Percentiles rank a stretch among this genome's conserved stretches.
phyloP scores from a whole-genome alignment of 2,888 invertebrate species.

The Agrotis ipsilon region DNA sequence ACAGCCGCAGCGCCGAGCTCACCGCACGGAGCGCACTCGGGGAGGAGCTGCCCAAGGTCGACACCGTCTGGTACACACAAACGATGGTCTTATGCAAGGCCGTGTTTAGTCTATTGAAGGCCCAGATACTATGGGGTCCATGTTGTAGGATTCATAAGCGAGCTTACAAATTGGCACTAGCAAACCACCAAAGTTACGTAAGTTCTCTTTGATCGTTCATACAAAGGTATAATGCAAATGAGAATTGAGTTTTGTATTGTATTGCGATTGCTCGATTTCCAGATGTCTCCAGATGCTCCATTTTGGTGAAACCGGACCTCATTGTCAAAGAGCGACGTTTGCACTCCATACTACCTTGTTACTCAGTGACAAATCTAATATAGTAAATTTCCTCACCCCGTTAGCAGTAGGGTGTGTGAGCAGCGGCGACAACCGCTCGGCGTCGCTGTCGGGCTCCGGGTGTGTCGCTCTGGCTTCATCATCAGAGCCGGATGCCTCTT shows the following conservation, averaged over 20 bases:
- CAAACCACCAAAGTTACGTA: too few species aligned
- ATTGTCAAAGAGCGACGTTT: background rate
- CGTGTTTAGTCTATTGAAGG: too few species aligned
- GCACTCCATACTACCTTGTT: background rate
- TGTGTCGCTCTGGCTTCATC: conserved; percentile 69
- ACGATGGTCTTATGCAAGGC: background rate
- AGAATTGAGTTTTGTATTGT: too few species aligned
- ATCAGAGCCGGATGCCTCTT: conserved; percentile 70
- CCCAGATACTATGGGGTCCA: too few species aligned
- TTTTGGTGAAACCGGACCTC: background rate
- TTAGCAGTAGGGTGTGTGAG: conserved; percentile 87
- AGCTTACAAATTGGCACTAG: too few species aligned
- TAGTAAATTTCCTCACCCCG: conserved; percentile 63
- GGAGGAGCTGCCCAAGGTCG: conserved; percentile 25
- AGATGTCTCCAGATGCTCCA: background rate
- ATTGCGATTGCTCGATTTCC: background rate
- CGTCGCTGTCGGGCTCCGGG: conserved; percentile 95
- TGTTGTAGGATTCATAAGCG: too few species aligned
- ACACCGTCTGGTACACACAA: conserved; percentile 26
- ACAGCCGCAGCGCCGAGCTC: conserved; percentile 69
- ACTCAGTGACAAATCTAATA: background rate
- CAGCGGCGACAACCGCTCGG: conserved; percentile 95
- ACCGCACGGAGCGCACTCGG: conserved; percentile 25
- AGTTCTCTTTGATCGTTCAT: too few species aligned
- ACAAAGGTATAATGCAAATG: too few species aligned